Evolutionary conservation across 2,888 invertebrate genomes (phyloP).

Genomic region (Melanotus villosus): DNA sequence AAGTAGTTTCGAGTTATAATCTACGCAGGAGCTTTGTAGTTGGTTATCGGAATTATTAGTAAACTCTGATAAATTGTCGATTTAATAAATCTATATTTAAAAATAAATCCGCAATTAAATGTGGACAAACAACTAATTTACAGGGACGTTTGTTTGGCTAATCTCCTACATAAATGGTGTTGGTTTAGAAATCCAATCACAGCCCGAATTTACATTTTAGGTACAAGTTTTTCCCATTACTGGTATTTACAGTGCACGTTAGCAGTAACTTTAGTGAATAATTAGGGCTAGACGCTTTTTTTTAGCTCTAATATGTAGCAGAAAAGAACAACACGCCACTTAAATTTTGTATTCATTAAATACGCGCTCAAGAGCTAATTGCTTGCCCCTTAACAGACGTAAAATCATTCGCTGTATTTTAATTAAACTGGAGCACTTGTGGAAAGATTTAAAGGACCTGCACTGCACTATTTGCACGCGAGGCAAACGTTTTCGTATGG

Average conservation of each 20-base stretch:
- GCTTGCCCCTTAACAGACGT: slow-evolving; percentile 37
- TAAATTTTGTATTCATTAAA: slow-evolving; percentile 42
- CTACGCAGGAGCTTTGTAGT: too few species aligned
- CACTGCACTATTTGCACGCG: slow-evolving; percentile 32
- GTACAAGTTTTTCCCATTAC: slow-evolving; percentile 9
- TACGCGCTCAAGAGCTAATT: slow-evolving; percentile 37
- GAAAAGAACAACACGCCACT: slow-evolving; percentile 36
- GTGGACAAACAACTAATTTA: slow-evolving; percentile 2
- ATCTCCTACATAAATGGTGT: slow-evolving; percentile 12
- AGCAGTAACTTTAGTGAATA: not conserved
- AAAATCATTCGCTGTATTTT: slow-evolving; percentile 40
- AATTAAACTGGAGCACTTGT: slow-evolving; percentile 36
- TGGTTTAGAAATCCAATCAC: slow-evolving; percentile 24
- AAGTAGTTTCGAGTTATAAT: too few species aligned
- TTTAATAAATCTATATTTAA: slow-evolving; percentile 5
- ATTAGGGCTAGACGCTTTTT: not conserved
- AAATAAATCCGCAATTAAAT: slow-evolving; percentile 17
- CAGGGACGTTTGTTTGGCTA: slow-evolving; percentile 12
- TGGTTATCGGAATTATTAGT: too few species aligned
- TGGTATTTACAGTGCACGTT: not conserved
- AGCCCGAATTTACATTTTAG: slow-evolving; percentile 4
- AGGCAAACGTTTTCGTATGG: too few species aligned
- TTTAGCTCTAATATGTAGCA: not conserved
- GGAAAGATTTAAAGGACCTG: slow-evolving; percentile 36
- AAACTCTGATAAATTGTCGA: too few species aligned